Percentiles rank a stretch among this genome's conserved stretches.
phyloP scores from a whole-genome alignment of 2,113 vertebrate species.

The Myocastor coypus region DNA sequence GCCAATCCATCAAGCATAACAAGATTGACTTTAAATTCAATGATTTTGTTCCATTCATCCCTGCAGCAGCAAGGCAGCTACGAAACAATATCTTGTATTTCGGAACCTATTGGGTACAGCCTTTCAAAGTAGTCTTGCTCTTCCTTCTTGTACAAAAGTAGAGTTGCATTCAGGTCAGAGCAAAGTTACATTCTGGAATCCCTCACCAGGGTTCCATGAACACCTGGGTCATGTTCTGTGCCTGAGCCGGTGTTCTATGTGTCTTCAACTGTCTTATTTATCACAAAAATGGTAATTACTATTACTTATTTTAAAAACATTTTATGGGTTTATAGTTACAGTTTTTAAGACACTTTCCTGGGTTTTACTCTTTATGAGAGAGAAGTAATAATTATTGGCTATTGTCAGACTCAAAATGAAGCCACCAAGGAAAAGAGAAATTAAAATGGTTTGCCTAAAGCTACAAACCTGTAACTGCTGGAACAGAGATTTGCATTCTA shows the following conservation, averaged over 20 bases:
- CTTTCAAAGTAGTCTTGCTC: conserved; percentile 21
- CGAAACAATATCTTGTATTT: conserved; percentile 41
- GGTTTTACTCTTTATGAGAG: conserved; percentile 6
- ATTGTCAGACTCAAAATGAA: conserved; percentile 15
- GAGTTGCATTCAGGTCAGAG: background rate
- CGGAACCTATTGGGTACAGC: background rate
- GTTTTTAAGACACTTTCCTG: conserved; percentile 40
- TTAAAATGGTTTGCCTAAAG: conserved; percentile 25
- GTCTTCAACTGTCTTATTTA: conserved; percentile 1
- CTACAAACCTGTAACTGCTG: background rate
- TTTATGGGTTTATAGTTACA: conserved; percentile 48
- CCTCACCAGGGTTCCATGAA: background rate
- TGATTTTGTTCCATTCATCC: conserved; percentile 42
- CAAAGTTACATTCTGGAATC: background rate
- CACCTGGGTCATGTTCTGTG: conserved; percentile 7
- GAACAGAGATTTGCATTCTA: background rate
- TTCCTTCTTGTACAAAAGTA: background rate
- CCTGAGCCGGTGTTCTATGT: background rate
- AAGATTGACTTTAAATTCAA: conserved; percentile 68
- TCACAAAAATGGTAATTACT: conserved; percentile 32
- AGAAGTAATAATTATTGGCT: background rate
- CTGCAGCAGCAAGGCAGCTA: conserved; percentile 65
- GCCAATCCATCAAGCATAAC: conserved; percentile 79
- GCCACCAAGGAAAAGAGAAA: background rate
- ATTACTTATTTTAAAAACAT: conserved; percentile 44